phyloP scores from a whole-genome alignment of 2,888 invertebrate species.

The Odontocerum albicorne region DNA sequence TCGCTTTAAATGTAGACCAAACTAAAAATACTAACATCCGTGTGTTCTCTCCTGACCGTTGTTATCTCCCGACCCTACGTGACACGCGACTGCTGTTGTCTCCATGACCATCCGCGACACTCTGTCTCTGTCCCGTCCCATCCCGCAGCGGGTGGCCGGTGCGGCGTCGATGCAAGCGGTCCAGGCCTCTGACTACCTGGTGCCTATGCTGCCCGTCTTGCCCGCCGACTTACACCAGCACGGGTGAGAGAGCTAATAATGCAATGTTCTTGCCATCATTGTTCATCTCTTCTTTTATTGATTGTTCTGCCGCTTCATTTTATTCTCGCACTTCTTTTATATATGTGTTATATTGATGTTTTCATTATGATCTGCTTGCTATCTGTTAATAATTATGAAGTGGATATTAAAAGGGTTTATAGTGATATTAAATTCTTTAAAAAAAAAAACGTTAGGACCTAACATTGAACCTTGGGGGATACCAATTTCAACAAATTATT shows the following conservation, averaged over 20 bases:
- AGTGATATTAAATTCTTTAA: no score
- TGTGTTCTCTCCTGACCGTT: conserved; percentile 3
- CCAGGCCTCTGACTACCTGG: conserved; percentile 55
- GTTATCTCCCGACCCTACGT: conserved; percentile 1
- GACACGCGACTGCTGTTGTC: conserved; percentile 12
- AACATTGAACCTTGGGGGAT: no score
- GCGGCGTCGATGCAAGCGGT: conserved; percentile 50
- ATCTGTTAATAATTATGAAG: no score
- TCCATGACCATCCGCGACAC: conserved; percentile 3
- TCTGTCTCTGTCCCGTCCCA: background rate
- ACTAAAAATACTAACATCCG: background rate
- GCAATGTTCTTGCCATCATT: no score
- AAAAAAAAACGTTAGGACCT: no score
- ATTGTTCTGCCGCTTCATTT: no score
- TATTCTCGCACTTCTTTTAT: no score
- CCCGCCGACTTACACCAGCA: background rate
- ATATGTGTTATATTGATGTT: no score
- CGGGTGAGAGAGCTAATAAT: conserved; percentile 15
- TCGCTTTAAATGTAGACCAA: background rate
- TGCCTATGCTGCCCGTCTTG: conserved; percentile 49
- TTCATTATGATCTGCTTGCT: no score
- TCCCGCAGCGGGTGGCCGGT: conserved; percentile 32
- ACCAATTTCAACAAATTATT: no score
- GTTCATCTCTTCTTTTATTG: no score
- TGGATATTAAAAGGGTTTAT: no score